Conservation (phyloP, 2,797 vertebrate genomes). For the Pseudotriccus pelzelni region DNA sequence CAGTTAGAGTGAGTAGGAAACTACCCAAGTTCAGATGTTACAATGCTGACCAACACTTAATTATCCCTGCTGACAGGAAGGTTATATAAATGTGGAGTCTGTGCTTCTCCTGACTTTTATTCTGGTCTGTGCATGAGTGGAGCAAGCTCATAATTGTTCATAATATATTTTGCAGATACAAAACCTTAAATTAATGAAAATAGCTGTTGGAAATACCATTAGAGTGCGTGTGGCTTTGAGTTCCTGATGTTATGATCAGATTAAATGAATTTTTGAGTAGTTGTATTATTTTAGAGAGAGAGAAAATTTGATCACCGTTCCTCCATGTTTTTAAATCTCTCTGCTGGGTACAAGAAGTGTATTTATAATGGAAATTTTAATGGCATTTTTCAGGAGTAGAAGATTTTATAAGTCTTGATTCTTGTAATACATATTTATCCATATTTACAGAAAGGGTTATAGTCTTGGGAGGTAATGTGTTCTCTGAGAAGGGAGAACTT, state of each 20-base stretch:
- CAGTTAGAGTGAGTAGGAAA: neutral
- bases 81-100: neutral
- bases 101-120: neutral
- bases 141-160: neutral
- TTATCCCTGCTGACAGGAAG: neutral
- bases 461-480: neutral
- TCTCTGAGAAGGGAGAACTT: neutral
- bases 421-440: neutral
- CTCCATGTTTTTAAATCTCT: neutral
- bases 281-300: neutral
- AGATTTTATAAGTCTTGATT: neutral
- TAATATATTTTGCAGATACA: neutral
- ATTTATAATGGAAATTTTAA: neutral
- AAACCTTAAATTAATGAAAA: neutral
- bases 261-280: neutral
- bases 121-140: neutral
- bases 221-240: rapidly evolving
- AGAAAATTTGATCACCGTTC: neutral
- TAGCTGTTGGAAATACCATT: neutral
- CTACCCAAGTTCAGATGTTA: neutral
- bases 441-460: neutral
- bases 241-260: neutral
- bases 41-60: neutral
- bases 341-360: neutral
- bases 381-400: neutral